A percentile compares a stretch with the other conserved stretches of the same genome.
Conservation (phyloP, 1,140 invertebrate species). For the Papilio aristodemus region DNA sequence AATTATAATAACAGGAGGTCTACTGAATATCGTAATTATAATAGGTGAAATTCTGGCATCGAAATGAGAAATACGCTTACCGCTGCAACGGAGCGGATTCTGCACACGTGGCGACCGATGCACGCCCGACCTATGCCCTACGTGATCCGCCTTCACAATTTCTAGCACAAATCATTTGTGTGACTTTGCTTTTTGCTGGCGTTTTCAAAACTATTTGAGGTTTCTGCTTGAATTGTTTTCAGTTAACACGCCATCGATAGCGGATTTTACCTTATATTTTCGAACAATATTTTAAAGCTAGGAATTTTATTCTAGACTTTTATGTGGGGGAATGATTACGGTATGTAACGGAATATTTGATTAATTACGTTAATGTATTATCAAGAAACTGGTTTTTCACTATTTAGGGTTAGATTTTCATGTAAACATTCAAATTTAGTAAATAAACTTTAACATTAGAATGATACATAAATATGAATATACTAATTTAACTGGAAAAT, state of each 20-base stretch:
- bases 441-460: no score
- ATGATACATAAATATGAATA: no score
- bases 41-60: slow-evolving; percentile 8
- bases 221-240: slow-evolving; percentile 25
- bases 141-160: slow-evolving; percentile 42
- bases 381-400: no score
- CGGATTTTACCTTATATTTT: neutral
- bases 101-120: slow-evolving; percentile 41
- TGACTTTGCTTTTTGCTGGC: slow-evolving; percentile 40
- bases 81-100: slow-evolving; percentile 37
- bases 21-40: slow-evolving; percentile 1
- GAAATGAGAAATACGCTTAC: slow-evolving; percentile 29
- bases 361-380: no score
- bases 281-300: neutral
- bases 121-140: slow-evolving; percentile 41
- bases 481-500: no score
- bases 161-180: slow-evolving; percentile 31
- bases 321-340: no score
- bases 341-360: no score
- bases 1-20: neutral
- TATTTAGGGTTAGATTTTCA: no score
- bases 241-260: slow-evolving; percentile 8
- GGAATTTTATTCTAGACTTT: no score
- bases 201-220: slow-evolving; percentile 33
- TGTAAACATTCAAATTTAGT: no score